A percentile compares a stretch with the other conserved stretches of the same genome.
These are phyloP conservation scores for Suillia variegata DNA, from an alignment of 2,888 invertebrate genomes.

Conservation along the genomic window DNA sequence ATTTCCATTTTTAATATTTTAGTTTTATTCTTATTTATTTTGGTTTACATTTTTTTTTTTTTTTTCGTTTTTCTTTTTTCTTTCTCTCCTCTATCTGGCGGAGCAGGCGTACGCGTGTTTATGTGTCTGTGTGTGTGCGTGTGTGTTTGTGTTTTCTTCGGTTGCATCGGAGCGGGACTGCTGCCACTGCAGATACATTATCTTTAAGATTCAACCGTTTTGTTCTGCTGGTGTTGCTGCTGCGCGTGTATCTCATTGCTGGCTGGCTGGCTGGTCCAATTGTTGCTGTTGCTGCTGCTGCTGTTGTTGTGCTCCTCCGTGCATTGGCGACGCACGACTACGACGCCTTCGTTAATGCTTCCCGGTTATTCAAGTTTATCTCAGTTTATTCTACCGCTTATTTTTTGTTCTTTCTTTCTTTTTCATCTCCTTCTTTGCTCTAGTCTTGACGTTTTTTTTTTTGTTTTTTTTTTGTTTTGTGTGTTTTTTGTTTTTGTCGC, in stretches of 20 bases:
- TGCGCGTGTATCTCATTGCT: neutral
- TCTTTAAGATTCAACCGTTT: neutral
- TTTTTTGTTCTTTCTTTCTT: too few species aligned
- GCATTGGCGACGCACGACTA: too few species aligned
- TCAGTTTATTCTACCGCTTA: neutral
- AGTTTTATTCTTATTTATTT: constrained; percentile 17
- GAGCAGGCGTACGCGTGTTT: neutral
- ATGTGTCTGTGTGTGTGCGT: neutral
- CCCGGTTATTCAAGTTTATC: neutral
- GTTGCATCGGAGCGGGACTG: neutral
- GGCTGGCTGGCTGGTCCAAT: too few species aligned
- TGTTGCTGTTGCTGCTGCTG: too few species aligned
- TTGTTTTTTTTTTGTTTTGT: neutral
- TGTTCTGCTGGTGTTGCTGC: neutral
- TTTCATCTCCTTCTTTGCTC: neutral
- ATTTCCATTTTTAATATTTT: constrained; percentile 33
- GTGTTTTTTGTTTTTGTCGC: neutral
- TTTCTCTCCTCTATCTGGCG: too few species aligned
- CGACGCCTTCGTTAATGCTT: too few species aligned
- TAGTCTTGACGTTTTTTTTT: neutral
- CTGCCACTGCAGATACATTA: neutral
- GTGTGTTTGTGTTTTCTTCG: neutral
- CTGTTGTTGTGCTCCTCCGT: too few species aligned
- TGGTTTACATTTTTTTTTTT: neutral
- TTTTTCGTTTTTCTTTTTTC: too few species aligned